Evolutionary conservation across 2,797 vertebrate genomes (phyloP), one percentile per base, ranked within the genome.

Genomic region (Hydrocynus forskahlii): DNA sequence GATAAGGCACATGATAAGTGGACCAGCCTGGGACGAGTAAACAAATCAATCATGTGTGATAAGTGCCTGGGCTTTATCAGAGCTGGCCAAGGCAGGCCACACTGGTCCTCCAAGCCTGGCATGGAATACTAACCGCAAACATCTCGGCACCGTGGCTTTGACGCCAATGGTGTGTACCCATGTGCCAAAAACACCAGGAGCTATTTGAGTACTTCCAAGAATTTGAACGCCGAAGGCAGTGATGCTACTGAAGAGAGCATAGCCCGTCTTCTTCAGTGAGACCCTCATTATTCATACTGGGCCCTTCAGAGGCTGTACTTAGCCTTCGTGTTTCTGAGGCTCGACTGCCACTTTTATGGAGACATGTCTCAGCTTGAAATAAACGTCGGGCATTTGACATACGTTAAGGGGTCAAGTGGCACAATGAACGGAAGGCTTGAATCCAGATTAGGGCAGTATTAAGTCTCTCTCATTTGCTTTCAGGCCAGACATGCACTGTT

Each of bases 341-440:
- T 84, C 88, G 86, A 91, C 86, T 91, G 86, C 76, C 87, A 90
- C 85, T 88, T 91, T 92, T 86, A 89, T 89, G 85, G 62, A 68
- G 73, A 86, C 88, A 86, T 83, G 86, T 85, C 85, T 85, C 87
- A 84, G 84, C 81, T 85, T 81, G 88, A 88, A 89, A 89, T 91
- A 90, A 89, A 90, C 83, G 79, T 84, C 82, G 76, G 79, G 84
- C 86, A 83, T 63, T 81, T 89, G 89, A 88, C 87, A 88, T 76
- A 83, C 64, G 59, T 81, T 60, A 4, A 13, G 67, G 60, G 86
- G 86, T 89, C 84, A 89, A 85, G 40, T 81, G 80, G 84, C 81
- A 81, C 67, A 82, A 76, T 84, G 82, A 89, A 87, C 78, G 69
- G 83, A 84, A 83, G 80, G 72, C 69, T 64, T 83, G 69, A 73